Evolutionary conservation across 2,888 invertebrate genomes (phyloP).

Genomic region (Amaurobius ferox): DNA sequence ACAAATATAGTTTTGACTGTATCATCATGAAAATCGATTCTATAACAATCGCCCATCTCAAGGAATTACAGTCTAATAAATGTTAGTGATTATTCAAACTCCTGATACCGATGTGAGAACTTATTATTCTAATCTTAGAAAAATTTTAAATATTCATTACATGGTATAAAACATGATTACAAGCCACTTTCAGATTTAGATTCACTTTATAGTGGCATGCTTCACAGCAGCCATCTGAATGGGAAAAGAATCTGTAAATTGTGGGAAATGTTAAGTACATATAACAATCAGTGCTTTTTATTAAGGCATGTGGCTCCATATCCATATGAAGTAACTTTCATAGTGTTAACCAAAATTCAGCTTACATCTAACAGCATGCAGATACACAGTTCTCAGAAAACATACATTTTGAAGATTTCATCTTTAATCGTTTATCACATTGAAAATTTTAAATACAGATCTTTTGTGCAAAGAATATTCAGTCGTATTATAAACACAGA

Average conservation of each 20-base stretch:
- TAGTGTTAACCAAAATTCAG: conserved; percentile 25
- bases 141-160: background rate
- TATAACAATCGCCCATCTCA: background rate
- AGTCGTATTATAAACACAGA: conserved; percentile 7
- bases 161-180: conserved; percentile 12
- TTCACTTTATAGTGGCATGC: background rate
- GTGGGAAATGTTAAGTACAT: conserved; percentile 18
- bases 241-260: background rate
- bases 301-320: conserved; percentile 58
- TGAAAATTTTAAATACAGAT: conserved; percentile 1
- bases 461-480: conserved; percentile 10
- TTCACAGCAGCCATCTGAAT: background rate
- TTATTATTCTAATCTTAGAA: background rate
- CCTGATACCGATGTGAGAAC: background rate
- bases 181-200: conserved; percentile 7
- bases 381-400: conserved; percentile 33
- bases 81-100: background rate
- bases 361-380: conserved; percentile 46
- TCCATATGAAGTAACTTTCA: conserved; percentile 17
- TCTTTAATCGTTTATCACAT: conserved; percentile 3
- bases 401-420: conserved; percentile 29
- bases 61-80: background rate
- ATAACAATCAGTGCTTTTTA: conserved; percentile 22
- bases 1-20: too few species aligned
- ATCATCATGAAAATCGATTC: background rate